Conservation (phyloP, 2,888 invertebrate species). For the Pandemis cinnamomeana region DNA sequence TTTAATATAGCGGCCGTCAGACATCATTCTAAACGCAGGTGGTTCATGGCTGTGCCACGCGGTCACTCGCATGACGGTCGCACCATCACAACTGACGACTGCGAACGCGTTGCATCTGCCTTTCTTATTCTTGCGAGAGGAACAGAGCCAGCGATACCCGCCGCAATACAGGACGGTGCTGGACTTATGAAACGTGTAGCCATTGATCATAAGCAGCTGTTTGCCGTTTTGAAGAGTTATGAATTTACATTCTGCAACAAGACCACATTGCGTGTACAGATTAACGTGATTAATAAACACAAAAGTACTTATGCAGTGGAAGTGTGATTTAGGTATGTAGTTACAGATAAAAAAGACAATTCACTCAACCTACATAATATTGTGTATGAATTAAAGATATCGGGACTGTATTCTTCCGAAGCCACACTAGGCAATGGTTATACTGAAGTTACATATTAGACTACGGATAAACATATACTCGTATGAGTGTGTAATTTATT, state of each 20-base stretch:
- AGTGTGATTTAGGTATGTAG: no score
- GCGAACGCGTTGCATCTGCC: constrained; percentile 35
- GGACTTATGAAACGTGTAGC: constrained; percentile 32
- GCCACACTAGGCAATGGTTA: no score
- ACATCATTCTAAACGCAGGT: not conserved
- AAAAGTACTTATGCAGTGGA: no score
- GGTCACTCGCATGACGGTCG: constrained; percentile 14
- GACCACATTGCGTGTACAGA: not conserved
- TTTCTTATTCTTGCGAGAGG: constrained; percentile 30
- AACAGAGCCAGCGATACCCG: constrained; percentile 35
- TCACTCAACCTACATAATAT: no score
- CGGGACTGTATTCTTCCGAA: no score
- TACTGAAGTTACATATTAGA: no score
- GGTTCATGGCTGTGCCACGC: constrained; percentile 21
- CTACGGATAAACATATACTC: no score
- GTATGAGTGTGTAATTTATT: no score
- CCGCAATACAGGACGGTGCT: constrained; percentile 24
- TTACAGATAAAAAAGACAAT: no score
- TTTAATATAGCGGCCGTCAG: constrained; percentile 17
- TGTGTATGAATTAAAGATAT: no score
- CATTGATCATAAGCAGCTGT: constrained; percentile 28
- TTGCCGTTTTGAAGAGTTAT: constrained; percentile 26
- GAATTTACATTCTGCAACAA: constrained; percentile 29
- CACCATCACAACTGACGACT: constrained; percentile 29
- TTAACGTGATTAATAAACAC: no score